Conservation (phyloP, 2,113 vertebrate genomes). For the Syrrhaptes paradoxus region DNA sequence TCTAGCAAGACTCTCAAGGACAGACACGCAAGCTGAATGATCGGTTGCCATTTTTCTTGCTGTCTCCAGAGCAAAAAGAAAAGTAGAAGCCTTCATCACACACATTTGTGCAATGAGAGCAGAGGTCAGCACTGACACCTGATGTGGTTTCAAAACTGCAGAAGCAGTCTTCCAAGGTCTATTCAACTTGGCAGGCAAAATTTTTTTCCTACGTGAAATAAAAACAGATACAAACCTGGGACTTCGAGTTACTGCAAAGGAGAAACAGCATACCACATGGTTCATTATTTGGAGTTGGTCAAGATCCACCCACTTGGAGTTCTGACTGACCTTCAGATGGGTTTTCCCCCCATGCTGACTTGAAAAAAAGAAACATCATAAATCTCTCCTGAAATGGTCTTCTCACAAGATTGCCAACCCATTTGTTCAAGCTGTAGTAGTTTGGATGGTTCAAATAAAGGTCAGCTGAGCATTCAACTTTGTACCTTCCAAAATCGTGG, state of each 20-base stretch:
- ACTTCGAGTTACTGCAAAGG: neutral
- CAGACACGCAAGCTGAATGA: neutral
- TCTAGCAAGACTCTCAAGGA: neutral
- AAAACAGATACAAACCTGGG: neutral
- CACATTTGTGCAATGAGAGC: neutral
- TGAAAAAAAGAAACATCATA: neutral
- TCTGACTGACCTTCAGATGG: neutral
- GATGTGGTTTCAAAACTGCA: neutral
- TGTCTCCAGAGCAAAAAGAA: neutral
- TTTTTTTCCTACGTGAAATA: neutral
- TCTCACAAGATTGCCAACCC: neutral
- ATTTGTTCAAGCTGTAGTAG: neutral
- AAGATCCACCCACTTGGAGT: neutral
- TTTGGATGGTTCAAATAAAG: neutral
- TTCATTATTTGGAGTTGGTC: neutral
- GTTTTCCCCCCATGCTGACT: neutral
- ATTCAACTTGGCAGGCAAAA: neutral
- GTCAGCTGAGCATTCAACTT: neutral
- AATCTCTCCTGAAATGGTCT: neutral
- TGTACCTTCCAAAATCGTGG: neutral
- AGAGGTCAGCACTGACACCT: neutral
- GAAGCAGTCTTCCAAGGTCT: neutral
- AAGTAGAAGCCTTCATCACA: neutral
- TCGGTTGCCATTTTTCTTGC: neutral
- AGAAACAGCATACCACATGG: neutral